Evolutionary conservation across 2,797 vertebrate genomes (phyloP).

Genomic region (Cephalopachus bancanus): DNA sequence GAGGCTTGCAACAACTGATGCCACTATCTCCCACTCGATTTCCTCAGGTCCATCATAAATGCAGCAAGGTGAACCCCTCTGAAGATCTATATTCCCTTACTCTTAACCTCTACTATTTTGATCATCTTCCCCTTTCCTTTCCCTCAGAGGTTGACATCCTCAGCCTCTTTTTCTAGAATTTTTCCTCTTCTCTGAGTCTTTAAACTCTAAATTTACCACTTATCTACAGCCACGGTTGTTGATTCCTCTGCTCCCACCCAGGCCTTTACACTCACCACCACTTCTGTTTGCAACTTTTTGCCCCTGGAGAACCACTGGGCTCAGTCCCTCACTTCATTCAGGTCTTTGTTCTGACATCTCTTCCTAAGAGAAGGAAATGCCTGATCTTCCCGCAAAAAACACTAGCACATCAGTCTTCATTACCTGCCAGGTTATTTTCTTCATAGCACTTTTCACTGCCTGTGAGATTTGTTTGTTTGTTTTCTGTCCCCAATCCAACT

Average conservation of each 20-base stretch:
- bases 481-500: neutral
- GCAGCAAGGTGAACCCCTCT: neutral
- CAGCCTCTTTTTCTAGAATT: neutral
- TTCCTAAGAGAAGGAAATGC: neutral
- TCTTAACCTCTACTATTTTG: neutral
- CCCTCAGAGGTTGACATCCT: neutral
- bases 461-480: neutral
- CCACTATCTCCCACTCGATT: too few species aligned
- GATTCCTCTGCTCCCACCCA: neutral
- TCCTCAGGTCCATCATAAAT: neutral
- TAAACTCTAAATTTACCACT: neutral
- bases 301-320: neutral
- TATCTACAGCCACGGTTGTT: neutral
- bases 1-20: rapidly evolving
- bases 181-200: neutral
- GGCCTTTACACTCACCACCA: neutral
- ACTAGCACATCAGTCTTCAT: neutral
- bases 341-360: neutral
- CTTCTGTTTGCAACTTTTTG: neutral
- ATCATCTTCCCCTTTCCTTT: rapidly evolving
- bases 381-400: neutral
- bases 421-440: neutral
- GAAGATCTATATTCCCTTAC: neutral
- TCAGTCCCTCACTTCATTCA: neutral
- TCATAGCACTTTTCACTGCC: neutral